phyloP scores from a whole-genome alignment of 2,113 vertebrate species.

The Struthidea cinerea region DNA sequence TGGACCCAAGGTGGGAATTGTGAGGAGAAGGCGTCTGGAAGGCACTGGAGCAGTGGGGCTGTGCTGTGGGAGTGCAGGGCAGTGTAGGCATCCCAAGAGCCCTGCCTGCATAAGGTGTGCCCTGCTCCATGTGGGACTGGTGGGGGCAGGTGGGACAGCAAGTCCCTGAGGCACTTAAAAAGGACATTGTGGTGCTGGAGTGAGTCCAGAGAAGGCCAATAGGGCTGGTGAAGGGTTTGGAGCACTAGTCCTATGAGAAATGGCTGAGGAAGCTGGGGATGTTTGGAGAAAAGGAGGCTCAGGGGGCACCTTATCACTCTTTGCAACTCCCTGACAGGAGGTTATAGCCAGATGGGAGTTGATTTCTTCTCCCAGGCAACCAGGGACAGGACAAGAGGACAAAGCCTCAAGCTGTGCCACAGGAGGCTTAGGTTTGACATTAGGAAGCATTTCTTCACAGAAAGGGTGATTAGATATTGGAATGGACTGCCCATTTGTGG shows the following conservation, averaged over 20 bases:
- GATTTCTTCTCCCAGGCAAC: background rate
- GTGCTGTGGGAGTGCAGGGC: background rate
- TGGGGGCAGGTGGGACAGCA: background rate
- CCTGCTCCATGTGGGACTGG: background rate
- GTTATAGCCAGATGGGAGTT: background rate
- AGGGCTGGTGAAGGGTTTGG: background rate
- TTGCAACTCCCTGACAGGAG: background rate
- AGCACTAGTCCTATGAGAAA: background rate
- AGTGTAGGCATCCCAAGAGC: background rate
- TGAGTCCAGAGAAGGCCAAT: background rate
- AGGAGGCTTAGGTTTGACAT: background rate
- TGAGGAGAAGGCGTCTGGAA: background rate
- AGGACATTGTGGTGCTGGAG: fast-evolving
- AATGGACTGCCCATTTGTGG: background rate
- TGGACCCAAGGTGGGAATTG: background rate
- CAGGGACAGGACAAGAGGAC: background rate
- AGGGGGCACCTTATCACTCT: background rate
- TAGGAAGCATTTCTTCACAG: background rate
- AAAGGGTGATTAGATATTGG: background rate
- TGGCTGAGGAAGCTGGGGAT: background rate
- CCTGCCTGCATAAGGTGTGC: background rate
- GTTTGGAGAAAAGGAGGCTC: background rate
- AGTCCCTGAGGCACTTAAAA: background rate
- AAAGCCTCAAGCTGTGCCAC: background rate
- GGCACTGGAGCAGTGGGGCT: fast-evolving